A percentile compares a stretch with the other conserved stretches of the same genome.
These are phyloP conservation scores for Atrina japonica DNA, from an alignment of 2,888 invertebrate genomes.

Conservation along the genomic window DNA sequence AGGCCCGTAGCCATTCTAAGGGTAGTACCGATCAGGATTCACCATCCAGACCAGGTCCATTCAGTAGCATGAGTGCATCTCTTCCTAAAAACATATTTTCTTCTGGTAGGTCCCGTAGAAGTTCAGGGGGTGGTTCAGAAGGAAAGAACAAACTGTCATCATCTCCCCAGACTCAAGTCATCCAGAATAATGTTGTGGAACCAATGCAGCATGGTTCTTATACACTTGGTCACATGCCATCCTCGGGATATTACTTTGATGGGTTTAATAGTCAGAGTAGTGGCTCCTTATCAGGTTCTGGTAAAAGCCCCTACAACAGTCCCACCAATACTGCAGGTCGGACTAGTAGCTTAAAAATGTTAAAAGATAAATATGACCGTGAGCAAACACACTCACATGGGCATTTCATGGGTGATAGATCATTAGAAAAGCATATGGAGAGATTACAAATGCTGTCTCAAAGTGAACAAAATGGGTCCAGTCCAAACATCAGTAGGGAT, in stretches of 20 bases:
- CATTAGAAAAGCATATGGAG: slow-evolving; percentile 77
- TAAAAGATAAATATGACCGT: slow-evolving; percentile 52
- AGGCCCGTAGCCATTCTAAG: slow-evolving; percentile 8
- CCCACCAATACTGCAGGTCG: slow-evolving; percentile 18
- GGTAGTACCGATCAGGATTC: slow-evolving; percentile 7
- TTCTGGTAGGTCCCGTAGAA: slow-evolving; percentile 24
- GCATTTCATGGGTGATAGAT: slow-evolving; percentile 71
- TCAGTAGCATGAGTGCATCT: slow-evolving; percentile 38
- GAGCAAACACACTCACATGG: slow-evolving; percentile 42
- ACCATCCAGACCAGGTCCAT: slow-evolving; percentile 17
- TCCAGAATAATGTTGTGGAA: slow-evolving; percentile 18
- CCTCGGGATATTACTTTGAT: slow-evolving; percentile 29
- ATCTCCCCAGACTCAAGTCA: slow-evolving; percentile 24
- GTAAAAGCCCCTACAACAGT: slow-evolving; percentile 32
- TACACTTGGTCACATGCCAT: slow-evolving; percentile 29
- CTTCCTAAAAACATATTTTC: slow-evolving; percentile 44
- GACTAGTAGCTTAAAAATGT: slow-evolving; percentile 26
- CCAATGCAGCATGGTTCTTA: slow-evolving; percentile 6
- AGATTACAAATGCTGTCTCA: slow-evolving; percentile 41
- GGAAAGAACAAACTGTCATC: slow-evolving; percentile 17
- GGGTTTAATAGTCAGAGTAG: slow-evolving; percentile 21
- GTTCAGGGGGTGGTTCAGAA: slow-evolving; percentile 33
- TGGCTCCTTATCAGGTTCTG: slow-evolving; percentile 22
- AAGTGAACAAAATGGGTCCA: slow-evolving; percentile 40
- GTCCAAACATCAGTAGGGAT: slow-evolving; percentile 27